A percentile compares a stretch with the other conserved stretches of the same genome.
Evolutionary conservation across 2,888 invertebrate species (phyloP).

Genomic region (Belgica antarctica): DNA sequence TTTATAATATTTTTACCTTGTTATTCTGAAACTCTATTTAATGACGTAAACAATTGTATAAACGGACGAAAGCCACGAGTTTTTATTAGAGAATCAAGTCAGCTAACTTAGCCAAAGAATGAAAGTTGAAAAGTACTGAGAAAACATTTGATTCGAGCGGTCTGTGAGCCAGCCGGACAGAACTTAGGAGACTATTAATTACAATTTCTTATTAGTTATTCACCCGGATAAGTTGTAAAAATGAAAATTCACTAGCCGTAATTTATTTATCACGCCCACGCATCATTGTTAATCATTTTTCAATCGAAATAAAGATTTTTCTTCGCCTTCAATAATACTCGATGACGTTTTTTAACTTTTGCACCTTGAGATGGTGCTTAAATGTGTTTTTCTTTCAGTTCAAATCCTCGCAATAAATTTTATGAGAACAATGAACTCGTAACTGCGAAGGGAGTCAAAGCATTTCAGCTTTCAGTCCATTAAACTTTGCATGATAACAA

Average conservation of each 20-base stretch:
- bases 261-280: slow-evolving; percentile 10
- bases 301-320: background rate
- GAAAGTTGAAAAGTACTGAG: slow-evolving; percentile 4
- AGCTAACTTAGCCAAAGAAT: slow-evolving; percentile 44
- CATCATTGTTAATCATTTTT: slow-evolving; percentile 10
- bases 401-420: slow-evolving; percentile 11
- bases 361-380: slow-evolving; percentile 20
- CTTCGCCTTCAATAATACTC: background rate
- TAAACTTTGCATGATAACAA: slow-evolving; percentile 41
- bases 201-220: too few species aligned
- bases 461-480: slow-evolving; percentile 40
- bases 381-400: slow-evolving; percentile 18
- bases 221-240: slow-evolving; percentile 1
- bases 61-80: slow-evolving; percentile 7
- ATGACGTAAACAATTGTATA: slow-evolving; percentile 20
- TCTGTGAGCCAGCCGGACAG: slow-evolving; percentile 5
- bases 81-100: slow-evolving; percentile 33
- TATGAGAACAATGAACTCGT: slow-evolving; percentile 9
- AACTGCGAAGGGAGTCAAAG: slow-evolving; percentile 1
- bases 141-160: background rate
- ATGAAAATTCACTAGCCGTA: background rate
- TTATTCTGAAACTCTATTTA: slow-evolving; percentile 10
- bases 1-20: background rate
- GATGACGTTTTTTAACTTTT: background rate
- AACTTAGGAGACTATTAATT: slow-evolving; percentile 15